phyloP scores from a whole-genome alignment of 1,140 invertebrate species.

The Chironomus tepperi region DNA sequence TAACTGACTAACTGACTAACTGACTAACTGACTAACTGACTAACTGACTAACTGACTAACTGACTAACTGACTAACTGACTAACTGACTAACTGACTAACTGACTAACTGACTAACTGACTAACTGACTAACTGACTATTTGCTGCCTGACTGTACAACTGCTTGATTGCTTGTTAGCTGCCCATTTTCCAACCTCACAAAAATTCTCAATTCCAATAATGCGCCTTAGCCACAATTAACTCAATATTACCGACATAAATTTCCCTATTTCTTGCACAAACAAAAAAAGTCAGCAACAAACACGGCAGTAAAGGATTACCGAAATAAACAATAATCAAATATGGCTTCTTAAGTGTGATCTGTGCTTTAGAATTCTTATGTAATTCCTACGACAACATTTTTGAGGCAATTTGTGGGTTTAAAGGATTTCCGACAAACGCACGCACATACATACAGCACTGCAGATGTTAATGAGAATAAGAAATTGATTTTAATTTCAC shows the following conservation, averaged over 20 bases:
- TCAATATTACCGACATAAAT: too few species aligned
- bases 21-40: too few species aligned
- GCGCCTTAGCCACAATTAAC: too few species aligned
- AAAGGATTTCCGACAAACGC: background rate
- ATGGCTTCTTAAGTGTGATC: background rate
- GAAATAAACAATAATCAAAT: background rate
- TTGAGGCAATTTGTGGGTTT: conserved; percentile 6
- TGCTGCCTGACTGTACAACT: background rate
- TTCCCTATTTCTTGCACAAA: too few species aligned
- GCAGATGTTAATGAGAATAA: background rate
- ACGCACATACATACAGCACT: background rate
- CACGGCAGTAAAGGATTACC: background rate
- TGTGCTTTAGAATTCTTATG: background rate
- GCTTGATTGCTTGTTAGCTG: background rate
- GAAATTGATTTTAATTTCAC: background rate
- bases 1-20: too few species aligned
- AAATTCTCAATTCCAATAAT: too few species aligned
- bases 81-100: too few species aligned
- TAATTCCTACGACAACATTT: background rate
- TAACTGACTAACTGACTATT: too few species aligned
- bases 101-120: too few species aligned
- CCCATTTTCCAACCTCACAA: too few species aligned
- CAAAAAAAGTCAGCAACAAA: background rate
- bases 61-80: too few species aligned
- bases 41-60: too few species aligned